Evolutionary conservation across 2,113 vertebrate genomes (phyloP).

Genomic region (Alces alces): DNA sequence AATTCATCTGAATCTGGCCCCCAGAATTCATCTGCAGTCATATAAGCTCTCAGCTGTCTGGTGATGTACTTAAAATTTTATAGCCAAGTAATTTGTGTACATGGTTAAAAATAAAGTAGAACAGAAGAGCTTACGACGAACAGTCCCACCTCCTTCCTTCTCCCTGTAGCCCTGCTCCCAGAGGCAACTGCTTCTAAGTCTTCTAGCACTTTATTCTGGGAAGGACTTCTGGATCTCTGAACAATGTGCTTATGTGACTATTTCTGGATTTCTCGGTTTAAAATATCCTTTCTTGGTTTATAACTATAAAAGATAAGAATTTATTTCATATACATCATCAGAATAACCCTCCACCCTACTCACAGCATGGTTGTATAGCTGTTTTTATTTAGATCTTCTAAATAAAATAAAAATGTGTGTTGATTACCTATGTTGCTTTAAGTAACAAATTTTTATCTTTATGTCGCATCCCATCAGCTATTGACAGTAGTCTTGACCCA

Average conservation of each 20-base stretch:
- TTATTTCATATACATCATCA: neutral
- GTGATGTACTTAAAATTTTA: neutral
- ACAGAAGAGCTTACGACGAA: neutral
- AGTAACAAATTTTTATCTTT: neutral
- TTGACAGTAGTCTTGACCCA: neutral
- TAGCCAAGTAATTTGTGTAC: neutral
- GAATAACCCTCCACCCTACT: neutral
- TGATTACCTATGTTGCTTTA: neutral
- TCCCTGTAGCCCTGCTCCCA: neutral
- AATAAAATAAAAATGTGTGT: constrained; percentile 24
- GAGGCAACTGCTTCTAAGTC: neutral
- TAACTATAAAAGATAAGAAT: neutral
- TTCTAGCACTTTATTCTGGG: neutral
- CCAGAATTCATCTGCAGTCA: neutral
- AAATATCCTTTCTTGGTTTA: neutral
- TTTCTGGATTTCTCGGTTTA: neutral
- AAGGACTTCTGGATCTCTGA: neutral
- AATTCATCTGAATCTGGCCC: neutral
- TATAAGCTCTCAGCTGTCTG: neutral
- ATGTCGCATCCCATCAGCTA: neutral
- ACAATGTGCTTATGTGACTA: neutral
- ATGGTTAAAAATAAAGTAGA: constrained; percentile 42
- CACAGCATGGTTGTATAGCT: neutral
- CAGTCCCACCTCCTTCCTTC: neutral
- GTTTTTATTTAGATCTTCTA: neutral